phyloP scores from a whole-genome alignment of 2,797 vertebrate genomes.

The Sternotherus odoratus region DNA sequence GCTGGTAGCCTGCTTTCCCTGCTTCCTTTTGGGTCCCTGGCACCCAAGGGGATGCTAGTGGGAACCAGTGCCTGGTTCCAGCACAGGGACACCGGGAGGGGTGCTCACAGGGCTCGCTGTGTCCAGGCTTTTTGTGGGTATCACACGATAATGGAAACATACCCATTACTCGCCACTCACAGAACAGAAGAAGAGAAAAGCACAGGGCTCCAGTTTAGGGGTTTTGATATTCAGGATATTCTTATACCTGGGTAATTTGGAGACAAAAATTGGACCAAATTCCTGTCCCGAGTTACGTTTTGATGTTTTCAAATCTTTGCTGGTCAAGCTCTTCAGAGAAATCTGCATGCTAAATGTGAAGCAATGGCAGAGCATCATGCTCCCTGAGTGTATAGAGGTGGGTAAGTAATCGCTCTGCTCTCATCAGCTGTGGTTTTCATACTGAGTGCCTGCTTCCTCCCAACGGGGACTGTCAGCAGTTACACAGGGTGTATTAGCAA shows the following conservation, averaged over 20 bases:
- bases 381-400: background rate
- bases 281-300: background rate
- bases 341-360: background rate
- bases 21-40: background rate
- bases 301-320: constrained; percentile 27
- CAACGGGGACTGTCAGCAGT: background rate
- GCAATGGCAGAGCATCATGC: background rate
- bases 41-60: background rate
- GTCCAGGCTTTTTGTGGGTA: background rate
- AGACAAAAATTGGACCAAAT: background rate
- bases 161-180: background rate
- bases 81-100: background rate
- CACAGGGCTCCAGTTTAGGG: background rate
- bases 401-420: constrained; percentile 16
- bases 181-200: background rate
- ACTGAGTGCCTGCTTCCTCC: no score
- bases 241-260: background rate
- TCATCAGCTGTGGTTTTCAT: background rate
- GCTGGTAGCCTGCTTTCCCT: background rate
- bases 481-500: background rate
- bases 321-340: background rate
- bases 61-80: background rate
- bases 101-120: background rate
- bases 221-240: background rate
- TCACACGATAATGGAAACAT: background rate